Base-by-base conservation (phyloP, 2,113 vertebrate species). In the Hyaena hyaena region DNA sequence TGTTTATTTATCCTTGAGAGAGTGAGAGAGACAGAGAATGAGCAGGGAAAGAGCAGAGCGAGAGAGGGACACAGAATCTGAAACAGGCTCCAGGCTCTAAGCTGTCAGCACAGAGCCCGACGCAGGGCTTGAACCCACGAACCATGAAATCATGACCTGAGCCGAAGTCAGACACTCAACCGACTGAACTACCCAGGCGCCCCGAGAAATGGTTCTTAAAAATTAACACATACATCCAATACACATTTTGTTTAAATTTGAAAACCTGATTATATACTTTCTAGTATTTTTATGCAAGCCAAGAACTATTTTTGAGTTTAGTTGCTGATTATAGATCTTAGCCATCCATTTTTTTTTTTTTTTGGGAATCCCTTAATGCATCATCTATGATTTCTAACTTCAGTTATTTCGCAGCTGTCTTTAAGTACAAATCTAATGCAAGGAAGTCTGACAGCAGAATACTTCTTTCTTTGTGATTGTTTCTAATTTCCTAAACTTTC, bases 311-410 rank as follows among this genome's bases (percentile, higher is more conserved):
- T 88, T 80, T 91, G 21, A 73, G 11, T 91, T 96, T 93, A 10
- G 3, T 58, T 89, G 24, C 28, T 81, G 26, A 81, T 86, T 76
- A 88, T 12, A 95, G 19, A 63, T 11, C 10, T 58, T 87, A 92
- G 9, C 74, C 7, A 71, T 71, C 10, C 80, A 55, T 61, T 43
- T 19, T 92, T 94, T 71, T 66, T 63, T 71, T 65, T 6, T 87
- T 69, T 71, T 53, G 12, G 88, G 68, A 86, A 55, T 48, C 31
- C 12, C 16, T 26, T 93, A 77, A 74, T 65, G 15, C 4, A 28
- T 89, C 23, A 91, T 48, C 10, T 82, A 12, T 91, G 85, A 86
- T 93, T 80, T 94, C 16, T 93, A 90, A 45, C 79, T 96, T 95
- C 55, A 0, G 12, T 68, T 93, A 23, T 2, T 94, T 83, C 45